Conservation (phyloP, 2,797 vertebrate species). For the Sarcophilus harrisii region DNA sequence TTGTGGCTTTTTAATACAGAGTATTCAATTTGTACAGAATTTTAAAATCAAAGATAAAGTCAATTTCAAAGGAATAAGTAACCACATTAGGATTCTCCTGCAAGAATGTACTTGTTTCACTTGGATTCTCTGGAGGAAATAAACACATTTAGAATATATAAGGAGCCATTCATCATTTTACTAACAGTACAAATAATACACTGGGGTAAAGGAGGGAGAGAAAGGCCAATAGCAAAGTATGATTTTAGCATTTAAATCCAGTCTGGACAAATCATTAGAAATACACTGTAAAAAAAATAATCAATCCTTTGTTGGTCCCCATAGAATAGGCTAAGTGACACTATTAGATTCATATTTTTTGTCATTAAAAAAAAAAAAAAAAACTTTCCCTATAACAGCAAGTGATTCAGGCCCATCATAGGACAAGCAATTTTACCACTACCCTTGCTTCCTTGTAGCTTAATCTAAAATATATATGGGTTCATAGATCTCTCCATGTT, state of each 20-base stretch:
- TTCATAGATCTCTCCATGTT: slow-evolving; percentile 32
- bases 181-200: slow-evolving; percentile 75
- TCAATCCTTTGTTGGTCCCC: slow-evolving; percentile 39
- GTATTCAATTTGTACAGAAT: slow-evolving; percentile 74
- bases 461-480: slow-evolving; percentile 2
- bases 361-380: slow-evolving; percentile 21
- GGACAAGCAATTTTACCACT: slow-evolving; percentile 43
- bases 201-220: slow-evolving; percentile 35
- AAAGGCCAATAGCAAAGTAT: slow-evolving; percentile 63
- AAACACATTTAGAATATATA: slow-evolving; percentile 74
- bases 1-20: slow-evolving; percentile 71
- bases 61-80: slow-evolving; percentile 68
- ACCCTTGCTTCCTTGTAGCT: slow-evolving; percentile 6
- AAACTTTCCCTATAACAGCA: slow-evolving; percentile 21
- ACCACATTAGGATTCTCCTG: slow-evolving; percentile 65
- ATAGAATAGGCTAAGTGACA: slow-evolving; percentile 48
- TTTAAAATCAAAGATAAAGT: slow-evolving; percentile 69
- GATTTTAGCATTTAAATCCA: slow-evolving; percentile 72
- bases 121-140: slow-evolving; percentile 69
- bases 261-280: slow-evolving; percentile 74
- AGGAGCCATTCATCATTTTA: slow-evolving; percentile 72
- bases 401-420: slow-evolving; percentile 20
- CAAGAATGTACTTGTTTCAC: slow-evolving; percentile 64
- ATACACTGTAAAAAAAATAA: slow-evolving; percentile 67
- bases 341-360: slow-evolving; percentile 49